Evolutionary conservation across 2,888 invertebrate species (phyloP), one percentile per base, ranked within the genome.

Genomic region (Microplitis deprimator): DNA sequence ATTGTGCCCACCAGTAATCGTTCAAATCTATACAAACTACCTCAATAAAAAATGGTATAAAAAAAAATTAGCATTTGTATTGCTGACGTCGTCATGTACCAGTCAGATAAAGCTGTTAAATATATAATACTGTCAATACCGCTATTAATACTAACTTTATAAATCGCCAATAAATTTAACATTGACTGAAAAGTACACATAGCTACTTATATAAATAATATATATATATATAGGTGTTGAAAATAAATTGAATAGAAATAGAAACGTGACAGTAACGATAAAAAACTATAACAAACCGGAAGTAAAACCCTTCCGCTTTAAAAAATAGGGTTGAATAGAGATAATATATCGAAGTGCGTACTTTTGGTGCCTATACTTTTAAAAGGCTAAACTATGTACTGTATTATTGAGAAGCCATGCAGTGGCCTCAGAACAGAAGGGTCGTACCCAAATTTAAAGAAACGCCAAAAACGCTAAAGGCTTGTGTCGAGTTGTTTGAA

Each of bases 51-150:
- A 50, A 13, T 13, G 50, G 29, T 29, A 29, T 29, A 13, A 50
- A 13, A 50, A 50, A 50, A 50, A 50, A 50, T 50, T 50, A 50
- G 50, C 50, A 50, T 50, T 50, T 50, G 50, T 50, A 50, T 50
- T 50, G 13, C 50, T 50, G 13, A 50, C 10, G 50, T 50, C 50
- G 50, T 50, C 50, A 50, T 50, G 50, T 50, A 50, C 50, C 13
- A 50, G 50, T 50, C 50, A 50, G 50, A 50, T 50, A 50, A 50
- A 50, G 50, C 50, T 50, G 50, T 50, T 50, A 50, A 50, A 50
- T 50, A 50, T 50, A 50, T 50, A 50, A 50, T 50, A 50, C 50
- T 50, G 13, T 50, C 50, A 50, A 50, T 50, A 50, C 13, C 50
- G 10, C 50, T 13, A 50, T 50, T 50, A 50, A 13, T 50, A 5